These are phyloP conservation scores for Leptoteleia sp. DNA, from an alignment of 1,140 invertebrate species.

Conservation along the genomic window DNA sequence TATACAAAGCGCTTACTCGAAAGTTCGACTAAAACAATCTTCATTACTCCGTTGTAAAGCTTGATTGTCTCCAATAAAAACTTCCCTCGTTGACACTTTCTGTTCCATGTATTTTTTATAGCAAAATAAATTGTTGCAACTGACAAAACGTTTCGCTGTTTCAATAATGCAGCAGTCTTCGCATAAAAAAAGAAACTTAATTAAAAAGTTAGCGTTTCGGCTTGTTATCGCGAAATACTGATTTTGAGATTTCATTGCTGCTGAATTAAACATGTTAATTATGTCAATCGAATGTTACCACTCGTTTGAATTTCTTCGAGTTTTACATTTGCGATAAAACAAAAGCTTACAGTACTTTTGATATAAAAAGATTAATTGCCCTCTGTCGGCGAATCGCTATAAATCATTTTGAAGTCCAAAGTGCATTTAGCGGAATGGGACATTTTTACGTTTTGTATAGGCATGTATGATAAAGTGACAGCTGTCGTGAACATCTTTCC, in stretches of 20 bases:
- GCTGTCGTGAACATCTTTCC: constrained; percentile 62
- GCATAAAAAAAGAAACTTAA: constrained; percentile 14
- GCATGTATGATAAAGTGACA: constrained; percentile 55
- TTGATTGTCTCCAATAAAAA: constrained; percentile 21
- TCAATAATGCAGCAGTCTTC: constrained; percentile 16
- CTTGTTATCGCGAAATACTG: not conserved
- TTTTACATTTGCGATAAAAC: not conserved
- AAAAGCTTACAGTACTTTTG: not conserved
- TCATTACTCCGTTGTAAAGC: constrained; percentile 13
- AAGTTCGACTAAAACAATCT: constrained; percentile 18
- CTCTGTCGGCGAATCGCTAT: not conserved
- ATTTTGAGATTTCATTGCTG: constrained; percentile 12
- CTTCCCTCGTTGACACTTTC: constrained; percentile 16
- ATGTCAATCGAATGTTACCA: constrained; percentile 12
- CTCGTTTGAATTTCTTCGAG: not conserved
- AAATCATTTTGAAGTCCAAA: constrained; percentile 15
- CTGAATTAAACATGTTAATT: constrained; percentile 7
- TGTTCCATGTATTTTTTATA: constrained; percentile 27
- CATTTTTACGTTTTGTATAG: constrained; percentile 35
- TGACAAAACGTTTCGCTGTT: constrained; percentile 1
- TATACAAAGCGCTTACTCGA: constrained; percentile 18
- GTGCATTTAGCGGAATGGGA: not conserved
- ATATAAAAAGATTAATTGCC: constrained; percentile 19
- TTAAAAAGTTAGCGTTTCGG: not conserved
- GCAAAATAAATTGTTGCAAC: constrained; percentile 14